These are phyloP conservation scores for Stichodactyla mertensii DNA, from an alignment of 64 coral and sea anemone species.

Conservation along the genomic window DNA sequence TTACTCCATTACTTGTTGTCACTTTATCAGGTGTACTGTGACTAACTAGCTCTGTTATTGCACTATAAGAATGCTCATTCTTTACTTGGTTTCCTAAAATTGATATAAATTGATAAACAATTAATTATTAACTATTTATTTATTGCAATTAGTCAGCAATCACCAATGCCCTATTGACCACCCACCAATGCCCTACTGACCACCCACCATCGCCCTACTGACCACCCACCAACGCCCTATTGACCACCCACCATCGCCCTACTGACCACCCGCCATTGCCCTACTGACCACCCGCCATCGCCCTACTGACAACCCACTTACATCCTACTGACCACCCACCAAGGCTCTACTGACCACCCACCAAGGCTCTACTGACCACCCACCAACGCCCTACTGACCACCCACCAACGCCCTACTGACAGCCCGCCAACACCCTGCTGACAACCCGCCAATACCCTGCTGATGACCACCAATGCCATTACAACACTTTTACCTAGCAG, in stretches of 20 bases:
- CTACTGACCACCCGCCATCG: not conserved
- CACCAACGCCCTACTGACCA: too few species aligned
- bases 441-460: not conserved
- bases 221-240: not conserved
- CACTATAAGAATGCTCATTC: not conserved
- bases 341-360: not conserved
- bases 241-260: not conserved
- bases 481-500: not conserved
- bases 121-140: not conserved
- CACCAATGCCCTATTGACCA: not conserved
- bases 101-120: not conserved
- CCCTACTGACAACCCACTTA: too few species aligned
- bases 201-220: not conserved
- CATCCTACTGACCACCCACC: not conserved
- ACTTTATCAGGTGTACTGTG: not conserved
- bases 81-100: not conserved
- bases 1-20: not conserved
- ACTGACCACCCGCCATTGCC: too few species aligned
- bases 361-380: too few species aligned
- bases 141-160: not conserved
- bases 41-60: not conserved
- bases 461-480: not conserved
- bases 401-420: not conserved
- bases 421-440: not conserved
- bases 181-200: not conserved